phyloP scores from a whole-genome alignment of 2,888 invertebrate genomes.

The Andrena marginata region DNA sequence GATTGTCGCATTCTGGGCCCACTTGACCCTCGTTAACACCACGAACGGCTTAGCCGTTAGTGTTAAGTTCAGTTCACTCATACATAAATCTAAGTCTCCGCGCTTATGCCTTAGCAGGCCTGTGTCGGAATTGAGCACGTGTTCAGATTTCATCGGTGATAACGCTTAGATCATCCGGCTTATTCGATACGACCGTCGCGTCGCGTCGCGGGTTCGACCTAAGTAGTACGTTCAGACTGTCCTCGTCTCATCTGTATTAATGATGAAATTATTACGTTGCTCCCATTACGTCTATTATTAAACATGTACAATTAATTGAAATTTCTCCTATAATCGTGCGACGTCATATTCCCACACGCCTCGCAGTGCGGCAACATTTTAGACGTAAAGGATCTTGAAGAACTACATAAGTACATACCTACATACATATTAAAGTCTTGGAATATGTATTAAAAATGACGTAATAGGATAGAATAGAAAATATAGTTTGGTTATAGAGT shows the following conservation, averaged over 20 bases:
- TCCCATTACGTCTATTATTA: conserved; percentile 43
- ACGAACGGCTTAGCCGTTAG: conserved; percentile 84
- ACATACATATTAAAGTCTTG: neutral
- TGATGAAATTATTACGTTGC: conserved; percentile 40
- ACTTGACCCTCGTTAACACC: conserved; percentile 85
- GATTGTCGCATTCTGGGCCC: conserved; percentile 85
- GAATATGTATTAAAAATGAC: neutral
- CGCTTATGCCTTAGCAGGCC: conserved; percentile 80
- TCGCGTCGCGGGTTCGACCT: conserved; percentile 65
- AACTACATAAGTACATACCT: neutral
- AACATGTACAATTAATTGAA: conserved; percentile 15
- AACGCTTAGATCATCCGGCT: conserved; percentile 83
- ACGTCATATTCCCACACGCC: neutral
- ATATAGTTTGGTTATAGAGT: neutral
- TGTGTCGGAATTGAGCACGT: conserved; percentile 83
- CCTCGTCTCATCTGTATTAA: conserved; percentile 39
- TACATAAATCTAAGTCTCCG: conserved; percentile 83
- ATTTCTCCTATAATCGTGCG: neutral
- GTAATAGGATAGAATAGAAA: neutral
- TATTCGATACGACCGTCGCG: conserved; percentile 66
- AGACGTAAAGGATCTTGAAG: too few relatives aligned
- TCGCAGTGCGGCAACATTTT: neutral
- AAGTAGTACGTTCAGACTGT: conserved; percentile 10
- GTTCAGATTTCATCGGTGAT: conserved; percentile 84
- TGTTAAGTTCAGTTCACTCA: conserved; percentile 83